Percentiles rank a stretch among this genome's conserved stretches.
Conservation (phyloP, 2,888 invertebrate genomes). For the Cancer borealis region DNA sequence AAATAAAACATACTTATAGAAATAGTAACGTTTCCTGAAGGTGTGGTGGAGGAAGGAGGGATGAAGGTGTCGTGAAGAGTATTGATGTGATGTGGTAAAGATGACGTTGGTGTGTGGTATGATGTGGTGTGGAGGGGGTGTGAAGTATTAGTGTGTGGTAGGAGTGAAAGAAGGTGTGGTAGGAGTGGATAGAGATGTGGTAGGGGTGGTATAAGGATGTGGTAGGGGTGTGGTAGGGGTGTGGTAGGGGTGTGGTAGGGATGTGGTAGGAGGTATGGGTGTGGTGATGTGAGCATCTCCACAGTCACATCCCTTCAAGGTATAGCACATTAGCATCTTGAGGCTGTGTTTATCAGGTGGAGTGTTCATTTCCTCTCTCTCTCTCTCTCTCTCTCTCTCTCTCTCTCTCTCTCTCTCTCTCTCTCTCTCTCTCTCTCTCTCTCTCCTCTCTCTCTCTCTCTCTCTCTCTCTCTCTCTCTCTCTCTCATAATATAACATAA, state of each 20-base stretch:
- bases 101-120: not conserved
- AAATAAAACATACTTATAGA: no score
- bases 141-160: not conserved
- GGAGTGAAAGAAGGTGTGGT: not conserved
- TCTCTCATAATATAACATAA: not conserved
- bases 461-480: not conserved
- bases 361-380: conserved; percentile 8
- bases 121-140: not conserved
- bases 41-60: not conserved
- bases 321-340: not conserved
- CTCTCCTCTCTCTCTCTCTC: not conserved
- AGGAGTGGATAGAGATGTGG: not conserved
- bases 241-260: not conserved
- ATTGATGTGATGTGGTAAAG: not conserved
- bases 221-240: not conserved
- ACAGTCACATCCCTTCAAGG: not conserved
- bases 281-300: not conserved
- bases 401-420: conserved; percentile 40
- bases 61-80: not conserved
- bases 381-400: conserved; percentile 29
- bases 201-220: not conserved
- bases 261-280: not conserved
- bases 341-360: not conserved
- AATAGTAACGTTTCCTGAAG: not conserved
- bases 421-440: not conserved